Evolutionary conservation across 37 sponge, comb jelly and placozoan genomes (phyloP), one percentile per base, ranked within the genome.

Genomic region (Haliclona indistincta): DNA sequence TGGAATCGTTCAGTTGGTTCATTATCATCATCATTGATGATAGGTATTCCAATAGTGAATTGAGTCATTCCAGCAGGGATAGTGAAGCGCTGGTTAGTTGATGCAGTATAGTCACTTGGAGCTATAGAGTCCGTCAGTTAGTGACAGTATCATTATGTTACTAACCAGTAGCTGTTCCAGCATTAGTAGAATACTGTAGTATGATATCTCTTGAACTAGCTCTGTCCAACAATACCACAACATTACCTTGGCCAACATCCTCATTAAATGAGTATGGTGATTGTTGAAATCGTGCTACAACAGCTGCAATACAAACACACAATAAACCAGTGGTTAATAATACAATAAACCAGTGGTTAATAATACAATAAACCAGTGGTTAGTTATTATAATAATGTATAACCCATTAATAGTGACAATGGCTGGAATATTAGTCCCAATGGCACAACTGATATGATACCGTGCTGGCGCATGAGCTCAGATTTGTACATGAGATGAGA

Each of bases 241-340:
- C 68, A 13, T n/a, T 17, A 8, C 43, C 71, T 1, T 17, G 4
- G 0, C 72, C 72, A 3, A 54, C 72, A 30, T 61, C 40, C 41
- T 87, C 81, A 55, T 5, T 34, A 17, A 75, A 74, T 0, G 44
- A 43, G 34, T 74, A 75, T 26, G 20, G 29, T 34, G 63, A 5
- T 40, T 30, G 38, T 0, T 3, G 47, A 69, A 83, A 83, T 4
- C 43, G 37, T 1, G 68, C 64, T 11, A 43, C 56, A 1, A 55
- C 45, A 62, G 23, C 76, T 75, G 32, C n/a, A n/a, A n/a, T n/a
- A n/a, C 25, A 4, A 40, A 42, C 15, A 13, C 4, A 30, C 1
- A n/a, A 51, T 36, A 32, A 47, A 41, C 35, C 13, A 19, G 20
- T 34, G 25, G 11, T 49, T 49, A 58, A 19, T 28, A n/a, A n/a